Evolutionary conservation across 1,140 invertebrate genomes (phyloP), one percentile per base, ranked within the genome.

Genomic region (Drosophila sturtevanti): DNA sequence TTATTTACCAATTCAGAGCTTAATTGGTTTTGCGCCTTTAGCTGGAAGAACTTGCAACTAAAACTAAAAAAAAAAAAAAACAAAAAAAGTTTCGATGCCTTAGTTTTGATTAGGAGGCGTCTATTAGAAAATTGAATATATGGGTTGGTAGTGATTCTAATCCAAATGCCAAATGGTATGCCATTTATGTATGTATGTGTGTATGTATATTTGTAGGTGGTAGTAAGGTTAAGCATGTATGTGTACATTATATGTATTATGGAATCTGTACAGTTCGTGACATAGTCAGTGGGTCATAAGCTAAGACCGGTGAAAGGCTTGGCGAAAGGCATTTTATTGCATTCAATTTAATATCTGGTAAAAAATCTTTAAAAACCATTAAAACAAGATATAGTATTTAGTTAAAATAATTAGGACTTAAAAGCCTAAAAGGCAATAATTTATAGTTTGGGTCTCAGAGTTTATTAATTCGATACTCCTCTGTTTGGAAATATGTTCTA

Each of bases 101-200:
- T 80, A 74, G 79, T 84, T 89, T 84, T 80, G 84, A 89, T 89
- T 89, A 80, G 82, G 63, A 68, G 84, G 76, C 79, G 75, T 79
- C 82, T 87, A 87, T 89, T 87, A 89, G 84, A 89, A 89, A 87
- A 87, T 87, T 89, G 84, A 89, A 89, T 84, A 76, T 64, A 75
- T 65, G 55, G 51, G 48, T 58, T 64, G 37, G 34, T 4, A 35
- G 31, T 35, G 54, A 56, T 56, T 56, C 16, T 56, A 31, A 35
- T 56, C 54, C 54, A 16, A 35, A 16, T 12, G 27, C 2, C 1
- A 52, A 52, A n/a, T 51, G 44, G 16, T 51, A 55, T 14, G n/a
- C 52, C 1, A 48, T 4, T 44, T 14, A 6, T 16, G 16, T n/a
- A n/a, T n/a, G n/a, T n/a, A n/a, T n/a, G n/a, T n/a, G n/a, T n/a